Evolutionary conservation across 2,888 invertebrate genomes (phyloP), one percentile per base, ranked within the genome.

Genomic region (Napeogenes sylphis): DNA sequence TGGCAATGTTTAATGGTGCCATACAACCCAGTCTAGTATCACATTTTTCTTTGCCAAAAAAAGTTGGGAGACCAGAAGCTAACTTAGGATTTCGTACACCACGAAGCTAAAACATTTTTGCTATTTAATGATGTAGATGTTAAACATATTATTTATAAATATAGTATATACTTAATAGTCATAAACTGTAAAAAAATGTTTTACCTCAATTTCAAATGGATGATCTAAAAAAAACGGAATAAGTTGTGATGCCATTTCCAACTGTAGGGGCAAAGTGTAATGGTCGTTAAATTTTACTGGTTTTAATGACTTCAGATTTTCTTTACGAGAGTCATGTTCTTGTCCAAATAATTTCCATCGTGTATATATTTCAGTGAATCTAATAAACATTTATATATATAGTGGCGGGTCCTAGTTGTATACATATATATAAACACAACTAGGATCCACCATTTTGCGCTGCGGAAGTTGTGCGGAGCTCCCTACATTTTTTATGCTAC

Each of bases 311-410:
- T 68, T 67, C 45, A 73, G 42, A 54, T 46, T 57, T 63, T 65
- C 61, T 45, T 55, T 62, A 56, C 62, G 30, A 30, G 73, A 71
- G 30, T 66, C 57, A 46, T 69, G 73, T 57, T 62, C 63, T 62
- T 72, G 69, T 2, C 77, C 72, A 0, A 74, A 75, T 21, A 85
- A 64, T 42, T 62, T 72, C 86, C 86, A 88, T 68, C 77, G 76
- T 13, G 80, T 82, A 61, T 85, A 88, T 46, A 88, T 57, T 30
- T 86, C 76, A 4, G 78, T 70, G 68, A 87, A 76, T 55, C 88
- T 88, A 65, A 21, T 74, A 62, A 62, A 12, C 59, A 42, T 21
- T 21, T 21, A 21, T 1, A 21, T 21, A 21, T 21, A 21, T 21
- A 21, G 21, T 21, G 1, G 21, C 21, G 21, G 21, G 1, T 21